These are phyloP conservation scores for Danio jaintianensis DNA, from an alignment of 2,797 vertebrate species.

Conservation along the genomic window DNA sequence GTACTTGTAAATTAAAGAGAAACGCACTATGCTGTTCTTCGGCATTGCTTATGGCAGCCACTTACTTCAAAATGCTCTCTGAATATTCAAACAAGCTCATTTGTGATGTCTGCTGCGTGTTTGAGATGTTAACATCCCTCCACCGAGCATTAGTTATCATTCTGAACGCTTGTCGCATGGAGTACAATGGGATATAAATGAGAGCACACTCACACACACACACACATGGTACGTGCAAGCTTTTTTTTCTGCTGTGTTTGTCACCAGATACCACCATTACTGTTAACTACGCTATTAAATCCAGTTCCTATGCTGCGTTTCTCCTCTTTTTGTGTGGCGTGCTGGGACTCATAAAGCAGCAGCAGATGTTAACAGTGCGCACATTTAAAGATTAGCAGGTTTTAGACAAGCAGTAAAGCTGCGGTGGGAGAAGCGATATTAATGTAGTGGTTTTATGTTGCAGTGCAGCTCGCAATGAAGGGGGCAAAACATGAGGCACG, in stretches of 20 bases:
- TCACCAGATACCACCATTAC: conserved; percentile 80
- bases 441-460: conserved; percentile 82
- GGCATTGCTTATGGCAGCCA: conserved; percentile 7
- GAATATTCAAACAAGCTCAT: conserved; percentile 52
- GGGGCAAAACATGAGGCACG: conserved; percentile 26
- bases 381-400: conserved; percentile 94
- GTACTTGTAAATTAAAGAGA: conserved; percentile 41
- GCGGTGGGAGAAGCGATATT: conserved; percentile 88
- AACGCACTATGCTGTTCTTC: not conserved
- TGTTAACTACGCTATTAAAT: conserved; percentile 85
- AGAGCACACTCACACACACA: not conserved
- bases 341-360: conserved; percentile 84
- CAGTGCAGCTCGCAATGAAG: conserved; percentile 50
- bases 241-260: conserved; percentile 63
- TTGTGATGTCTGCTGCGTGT: conserved; percentile 43
- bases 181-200: conserved; percentile 48
- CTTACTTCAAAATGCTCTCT: conserved; percentile 27
- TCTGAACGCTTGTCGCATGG: conserved; percentile 29
- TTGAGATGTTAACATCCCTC: conserved; percentile 49
- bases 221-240: conserved; percentile 15
- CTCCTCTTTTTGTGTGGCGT: conserved; percentile 51
- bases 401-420: conserved; percentile 93
- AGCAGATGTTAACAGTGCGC: conserved; percentile 98
- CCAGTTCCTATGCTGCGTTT: conserved; percentile 80
- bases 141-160: conserved; percentile 43